A percentile compares a stretch with the other conserved stretches of the same genome.
These are phyloP conservation scores for Apamea anceps DNA, from an alignment of 2,888 invertebrate species.

Conservation along the genomic window DNA sequence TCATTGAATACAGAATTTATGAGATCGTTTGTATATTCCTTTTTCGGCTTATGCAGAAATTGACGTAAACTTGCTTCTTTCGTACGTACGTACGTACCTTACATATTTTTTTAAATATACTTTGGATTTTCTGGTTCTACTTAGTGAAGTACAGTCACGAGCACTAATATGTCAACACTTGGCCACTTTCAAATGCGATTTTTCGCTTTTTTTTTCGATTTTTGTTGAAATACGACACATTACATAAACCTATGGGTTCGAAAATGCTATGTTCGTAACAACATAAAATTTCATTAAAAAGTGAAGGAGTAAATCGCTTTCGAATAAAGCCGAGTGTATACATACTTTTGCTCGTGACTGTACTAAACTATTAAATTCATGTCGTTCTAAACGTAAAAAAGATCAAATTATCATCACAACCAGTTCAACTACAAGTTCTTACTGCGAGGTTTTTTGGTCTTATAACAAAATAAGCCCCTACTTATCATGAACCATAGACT, in stretches of 20 bases:
- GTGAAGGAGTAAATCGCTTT: no score
- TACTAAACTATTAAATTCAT: not conserved
- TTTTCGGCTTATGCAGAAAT: not conserved
- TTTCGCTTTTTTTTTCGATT: no score
- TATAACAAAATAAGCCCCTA: no score
- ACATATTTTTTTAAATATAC: not conserved
- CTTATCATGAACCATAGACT: not conserved
- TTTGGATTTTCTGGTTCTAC: not conserved
- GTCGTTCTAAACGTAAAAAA: not conserved
- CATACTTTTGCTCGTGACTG: no score
- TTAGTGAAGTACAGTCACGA: no score
- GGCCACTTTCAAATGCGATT: no score
- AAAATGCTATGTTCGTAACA: no score
- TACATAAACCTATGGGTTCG: no score
- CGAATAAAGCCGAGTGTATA: no score
- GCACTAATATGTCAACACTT: no score
- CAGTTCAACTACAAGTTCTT: not conserved
- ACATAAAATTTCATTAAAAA: no score
- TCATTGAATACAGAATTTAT: constrained; percentile 37
- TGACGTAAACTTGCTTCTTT: not conserved
- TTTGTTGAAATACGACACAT: no score
- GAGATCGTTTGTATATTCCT: constrained; percentile 1
- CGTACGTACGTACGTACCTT: not conserved
- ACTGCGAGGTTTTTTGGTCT: not conserved
- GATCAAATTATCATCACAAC: not conserved